Conservation (phyloP, 2,113 vertebrate genomes). For the Prunella fulvescens region DNA sequence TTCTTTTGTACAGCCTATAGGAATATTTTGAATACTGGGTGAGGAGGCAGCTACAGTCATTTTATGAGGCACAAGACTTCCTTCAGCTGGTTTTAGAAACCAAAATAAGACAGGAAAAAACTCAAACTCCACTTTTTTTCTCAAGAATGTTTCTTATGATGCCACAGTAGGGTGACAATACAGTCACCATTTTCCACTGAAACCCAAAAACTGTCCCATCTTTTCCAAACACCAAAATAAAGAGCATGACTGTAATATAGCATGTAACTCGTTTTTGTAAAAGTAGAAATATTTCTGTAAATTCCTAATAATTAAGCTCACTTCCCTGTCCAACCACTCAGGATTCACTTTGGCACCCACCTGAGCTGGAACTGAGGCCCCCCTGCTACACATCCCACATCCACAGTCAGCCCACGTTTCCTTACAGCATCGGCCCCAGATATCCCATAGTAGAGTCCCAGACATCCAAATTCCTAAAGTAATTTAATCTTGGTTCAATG, state of each 20-base stretch:
- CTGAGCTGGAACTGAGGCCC: accelerated
- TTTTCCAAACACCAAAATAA: neutral
- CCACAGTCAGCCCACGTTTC: accelerated
- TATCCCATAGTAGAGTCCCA: neutral
- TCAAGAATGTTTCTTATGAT: neutral
- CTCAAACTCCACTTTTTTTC: neutral
- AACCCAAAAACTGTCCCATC: neutral
- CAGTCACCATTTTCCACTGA: neutral
- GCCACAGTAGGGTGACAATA: neutral
- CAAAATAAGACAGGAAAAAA: neutral
- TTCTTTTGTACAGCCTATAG: neutral
- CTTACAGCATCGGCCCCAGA: neutral
- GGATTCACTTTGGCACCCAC: neutral
- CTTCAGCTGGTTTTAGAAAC: neutral
- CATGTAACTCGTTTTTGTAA: neutral
- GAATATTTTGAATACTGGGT: neutral
- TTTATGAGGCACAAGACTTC: neutral
- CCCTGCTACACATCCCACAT: neutral
- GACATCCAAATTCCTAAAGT: neutral
- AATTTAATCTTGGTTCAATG: neutral
- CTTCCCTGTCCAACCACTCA: neutral
- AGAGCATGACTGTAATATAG: neutral
- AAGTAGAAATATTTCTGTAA: neutral
- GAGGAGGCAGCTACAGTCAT: neutral
- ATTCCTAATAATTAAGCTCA: neutral